Conservation (phyloP, 2,113 vertebrate species). For the Dromiciops gliroides region DNA sequence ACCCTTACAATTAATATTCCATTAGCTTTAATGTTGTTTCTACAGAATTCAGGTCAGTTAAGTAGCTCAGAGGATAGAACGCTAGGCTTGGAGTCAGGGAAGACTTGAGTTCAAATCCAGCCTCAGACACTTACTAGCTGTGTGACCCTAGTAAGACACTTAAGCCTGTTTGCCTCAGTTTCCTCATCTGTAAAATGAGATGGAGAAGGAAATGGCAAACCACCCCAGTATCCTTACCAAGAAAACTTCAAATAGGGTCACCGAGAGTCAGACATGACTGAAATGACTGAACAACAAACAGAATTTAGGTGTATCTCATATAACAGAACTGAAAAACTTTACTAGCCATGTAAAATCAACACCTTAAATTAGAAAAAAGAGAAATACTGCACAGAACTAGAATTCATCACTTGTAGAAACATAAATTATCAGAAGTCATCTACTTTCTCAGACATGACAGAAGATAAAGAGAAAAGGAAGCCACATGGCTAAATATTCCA, state of each 20-base stretch:
- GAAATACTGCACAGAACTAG: background rate
- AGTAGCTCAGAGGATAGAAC: background rate
- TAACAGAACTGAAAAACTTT: conserved; percentile 37
- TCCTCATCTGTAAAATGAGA: background rate
- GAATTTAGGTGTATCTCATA: background rate
- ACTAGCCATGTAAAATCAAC: conserved; percentile 41
- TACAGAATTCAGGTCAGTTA: background rate
- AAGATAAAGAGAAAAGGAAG: conserved; percentile 51
- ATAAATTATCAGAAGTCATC: conserved; percentile 19
- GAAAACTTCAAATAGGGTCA: background rate
- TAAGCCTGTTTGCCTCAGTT: background rate
- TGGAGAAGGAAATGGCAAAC: background rate
- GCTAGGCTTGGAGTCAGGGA: background rate
- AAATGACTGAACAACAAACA: background rate
- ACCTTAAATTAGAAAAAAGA: conserved; percentile 33
- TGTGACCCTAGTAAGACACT: background rate
- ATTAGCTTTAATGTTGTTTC: background rate
- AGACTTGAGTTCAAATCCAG: background rate
- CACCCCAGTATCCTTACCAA: background rate
- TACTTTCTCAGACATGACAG: background rate
- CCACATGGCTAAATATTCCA: conserved; percentile 63
- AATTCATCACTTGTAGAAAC: background rate
- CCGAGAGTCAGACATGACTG: background rate
- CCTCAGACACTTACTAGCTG: background rate
- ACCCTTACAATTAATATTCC: background rate